Evolutionary conservation across 2,113 vertebrate genomes (phyloP).

Genomic region (Vicugna pacos): DNA sequence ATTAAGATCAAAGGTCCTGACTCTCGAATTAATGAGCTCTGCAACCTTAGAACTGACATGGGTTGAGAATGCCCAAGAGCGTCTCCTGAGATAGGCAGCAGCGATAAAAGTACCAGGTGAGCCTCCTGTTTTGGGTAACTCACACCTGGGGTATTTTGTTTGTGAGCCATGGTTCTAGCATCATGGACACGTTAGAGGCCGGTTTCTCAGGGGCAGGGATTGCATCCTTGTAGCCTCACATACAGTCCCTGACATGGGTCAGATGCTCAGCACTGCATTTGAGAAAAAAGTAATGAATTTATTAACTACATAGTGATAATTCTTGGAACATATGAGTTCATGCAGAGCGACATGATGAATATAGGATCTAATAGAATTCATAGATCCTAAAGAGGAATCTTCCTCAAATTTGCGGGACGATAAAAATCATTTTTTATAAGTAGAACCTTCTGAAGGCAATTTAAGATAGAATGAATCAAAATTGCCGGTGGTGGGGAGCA

Average conservation of each 20-base stretch:
- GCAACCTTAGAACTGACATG: background rate
- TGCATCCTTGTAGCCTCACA: background rate
- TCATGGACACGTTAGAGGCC: background rate
- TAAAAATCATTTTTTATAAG: background rate
- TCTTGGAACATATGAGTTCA: background rate
- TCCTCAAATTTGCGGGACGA: background rate
- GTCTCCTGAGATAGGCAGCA: no score
- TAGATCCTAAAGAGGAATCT: background rate
- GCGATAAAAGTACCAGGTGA: background rate
- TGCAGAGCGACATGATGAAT: background rate
- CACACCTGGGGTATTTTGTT: background rate
- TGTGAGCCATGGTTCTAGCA: background rate
- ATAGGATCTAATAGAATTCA: background rate
- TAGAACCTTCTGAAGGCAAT: background rate
- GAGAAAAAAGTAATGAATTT: background rate
- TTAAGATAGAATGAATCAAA: background rate
- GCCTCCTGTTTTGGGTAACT: background rate
- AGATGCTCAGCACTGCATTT: background rate
- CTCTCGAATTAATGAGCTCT: background rate
- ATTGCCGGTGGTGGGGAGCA: background rate
- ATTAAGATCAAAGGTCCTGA: background rate
- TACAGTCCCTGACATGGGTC: background rate
- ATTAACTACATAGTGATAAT: background rate
- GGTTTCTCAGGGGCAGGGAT: background rate
- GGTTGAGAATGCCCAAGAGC: background rate